Evolutionary conservation across 1,140 invertebrate species (phyloP).

Genomic region (Oncopodura yosiiana): DNA sequence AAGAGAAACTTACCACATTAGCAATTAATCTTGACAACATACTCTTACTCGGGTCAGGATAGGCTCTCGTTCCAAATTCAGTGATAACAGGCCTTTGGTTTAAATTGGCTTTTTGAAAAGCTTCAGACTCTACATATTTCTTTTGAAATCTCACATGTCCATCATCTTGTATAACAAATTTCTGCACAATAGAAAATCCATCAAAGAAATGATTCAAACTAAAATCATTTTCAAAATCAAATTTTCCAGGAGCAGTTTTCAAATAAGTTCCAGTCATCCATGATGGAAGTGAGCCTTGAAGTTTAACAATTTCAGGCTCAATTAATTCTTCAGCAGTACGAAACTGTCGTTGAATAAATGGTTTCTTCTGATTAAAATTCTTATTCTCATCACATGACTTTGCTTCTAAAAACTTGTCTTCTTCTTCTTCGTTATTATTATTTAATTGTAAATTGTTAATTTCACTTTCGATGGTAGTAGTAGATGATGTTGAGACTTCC

Average conservation of each 20-base stretch:
- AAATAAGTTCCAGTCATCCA: conserved; percentile 21
- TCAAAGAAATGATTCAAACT: conserved; percentile 32
- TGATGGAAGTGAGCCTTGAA: conserved; percentile 1
- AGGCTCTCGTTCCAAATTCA: conserved; percentile 42
- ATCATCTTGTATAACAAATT: conserved; percentile 7
- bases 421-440: too few relatives aligned
- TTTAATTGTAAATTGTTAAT: too few relatives aligned
- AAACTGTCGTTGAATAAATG: too few relatives aligned
- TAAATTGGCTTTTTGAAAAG: conserved; percentile 39
- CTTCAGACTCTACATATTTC: conserved; percentile 40
- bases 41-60: conserved; percentile 40
- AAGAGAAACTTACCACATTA: conserved; percentile 33
- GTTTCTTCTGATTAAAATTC: too few relatives aligned
- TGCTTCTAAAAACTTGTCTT: too few relatives aligned
- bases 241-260: conserved; percentile 24
- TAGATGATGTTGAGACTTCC: too few relatives aligned
- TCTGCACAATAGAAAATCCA: conserved; percentile 12
- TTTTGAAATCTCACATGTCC: conserved; percentile 37
- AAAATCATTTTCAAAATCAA: conserved; percentile 24
- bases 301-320: background rate
- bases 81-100: conserved; percentile 39
- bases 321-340: conserved; percentile 4
- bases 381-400: too few relatives aligned
- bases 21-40: conserved; percentile 39
- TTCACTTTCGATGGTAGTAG: too few relatives aligned